phyloP scores from a whole-genome alignment of 2,888 invertebrate species.

The Congeria kusceri region DNA sequence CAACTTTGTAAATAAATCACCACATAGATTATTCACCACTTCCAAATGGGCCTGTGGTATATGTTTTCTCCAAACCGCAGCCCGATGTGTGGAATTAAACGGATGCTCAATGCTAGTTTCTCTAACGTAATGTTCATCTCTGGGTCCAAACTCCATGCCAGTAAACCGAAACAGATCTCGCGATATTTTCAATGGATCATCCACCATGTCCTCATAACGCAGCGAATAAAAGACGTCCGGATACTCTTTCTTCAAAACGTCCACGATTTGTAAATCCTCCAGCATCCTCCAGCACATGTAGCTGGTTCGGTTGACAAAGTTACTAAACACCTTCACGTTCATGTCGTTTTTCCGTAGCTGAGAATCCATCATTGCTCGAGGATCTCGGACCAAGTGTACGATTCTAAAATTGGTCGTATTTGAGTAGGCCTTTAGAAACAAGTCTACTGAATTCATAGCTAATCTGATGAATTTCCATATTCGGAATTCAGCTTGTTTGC shows the following conservation, averaged over 20 bases:
- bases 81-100: not conserved
- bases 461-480: slow-evolving; percentile 51
- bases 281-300: slow-evolving; percentile 44
- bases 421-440: slow-evolving; percentile 12
- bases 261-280: slow-evolving; percentile 17
- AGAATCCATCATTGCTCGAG: slow-evolving; percentile 61
- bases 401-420: slow-evolving; percentile 42
- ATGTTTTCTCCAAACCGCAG: slow-evolving; percentile 34
- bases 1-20: slow-evolving; percentile 14
- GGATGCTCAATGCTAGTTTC: slow-evolving; percentile 6
- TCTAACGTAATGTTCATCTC: slow-evolving; percentile 20
- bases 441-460: slow-evolving; percentile 36
- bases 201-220: slow-evolving; percentile 48
- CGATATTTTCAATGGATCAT: slow-evolving; percentile 6
- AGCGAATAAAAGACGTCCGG: slow-evolving; percentile 25
- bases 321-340: slow-evolving; percentile 4
- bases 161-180: slow-evolving; percentile 35
- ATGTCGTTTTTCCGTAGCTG: slow-evolving; percentile 53
- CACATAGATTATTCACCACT: slow-evolving; percentile 26
- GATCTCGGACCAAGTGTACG: slow-evolving; percentile 55
- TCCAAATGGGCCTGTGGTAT: slow-evolving; percentile 18
- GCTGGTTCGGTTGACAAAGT: slow-evolving; percentile 12
- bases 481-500: slow-evolving; percentile 20
- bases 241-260: slow-evolving; percentile 22
- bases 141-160: slow-evolving; percentile 13